These are phyloP conservation scores for Aurelia aurita complex sp. Pacific DNA, from an alignment of 30 jellyfish, hydroid and myxozoan species.

Conservation along the genomic window DNA sequence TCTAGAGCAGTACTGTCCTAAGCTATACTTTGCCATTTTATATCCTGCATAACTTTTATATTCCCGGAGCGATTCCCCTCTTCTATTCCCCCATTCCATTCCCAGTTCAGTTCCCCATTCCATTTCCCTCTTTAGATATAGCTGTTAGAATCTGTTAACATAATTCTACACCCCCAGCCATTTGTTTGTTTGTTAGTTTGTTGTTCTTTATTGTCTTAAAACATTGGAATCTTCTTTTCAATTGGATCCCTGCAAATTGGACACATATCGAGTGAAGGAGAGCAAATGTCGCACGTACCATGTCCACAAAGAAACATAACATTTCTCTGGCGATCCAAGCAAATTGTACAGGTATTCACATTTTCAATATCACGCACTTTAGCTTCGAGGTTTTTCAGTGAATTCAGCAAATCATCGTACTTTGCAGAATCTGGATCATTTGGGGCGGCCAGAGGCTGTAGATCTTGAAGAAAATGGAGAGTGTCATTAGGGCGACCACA, in stretches of 20 bases:
- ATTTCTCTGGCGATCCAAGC: conserved; percentile 69
- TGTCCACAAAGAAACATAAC: conserved; percentile 79
- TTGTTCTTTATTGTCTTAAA: neutral
- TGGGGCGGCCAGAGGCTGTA: conserved; percentile 46
- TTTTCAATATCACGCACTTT: conserved; percentile 66
- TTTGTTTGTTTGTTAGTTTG: too few species aligned
- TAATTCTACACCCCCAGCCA: too few species aligned
- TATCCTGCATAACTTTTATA: too few species aligned
- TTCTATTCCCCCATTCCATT: too few species aligned
- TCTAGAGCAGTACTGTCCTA: too few species aligned
- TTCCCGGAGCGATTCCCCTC: too few species aligned
- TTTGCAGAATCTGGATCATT: conserved; percentile 53
- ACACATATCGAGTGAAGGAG: conserved; percentile 59
- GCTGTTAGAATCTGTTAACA: too few species aligned
- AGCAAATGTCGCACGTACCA: conserved; percentile 76
- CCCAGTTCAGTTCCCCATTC: too few species aligned
- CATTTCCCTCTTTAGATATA: too few species aligned
- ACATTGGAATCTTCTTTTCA: conserved; percentile 65
- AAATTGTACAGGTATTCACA: conserved; percentile 62
- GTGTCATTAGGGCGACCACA: neutral
- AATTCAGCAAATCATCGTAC: conserved; percentile 50
- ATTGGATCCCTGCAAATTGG: conserved; percentile 73
- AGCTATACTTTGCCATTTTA: too few species aligned
- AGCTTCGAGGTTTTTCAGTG: conserved; percentile 61
- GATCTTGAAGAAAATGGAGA: conserved; percentile 8